Percentiles rank a stretch among this genome's conserved stretches.
These are phyloP conservation scores for Ctenomys sociabilis DNA, from an alignment of 2,113 vertebrate species.

Conservation along the genomic window DNA sequence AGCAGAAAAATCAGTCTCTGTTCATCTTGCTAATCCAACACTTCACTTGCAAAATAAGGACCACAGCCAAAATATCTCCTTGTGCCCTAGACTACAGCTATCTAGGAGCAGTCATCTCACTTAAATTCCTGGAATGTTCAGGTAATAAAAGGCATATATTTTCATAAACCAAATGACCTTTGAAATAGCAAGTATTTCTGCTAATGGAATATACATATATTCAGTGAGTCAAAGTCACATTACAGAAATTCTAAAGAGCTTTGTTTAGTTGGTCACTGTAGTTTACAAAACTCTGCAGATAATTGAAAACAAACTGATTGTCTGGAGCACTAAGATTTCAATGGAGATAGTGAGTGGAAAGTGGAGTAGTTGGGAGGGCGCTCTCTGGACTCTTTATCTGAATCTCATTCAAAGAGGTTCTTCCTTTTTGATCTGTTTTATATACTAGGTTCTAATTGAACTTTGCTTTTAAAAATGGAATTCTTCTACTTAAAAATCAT, in stretches of 20 bases:
- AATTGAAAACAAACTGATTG: background rate
- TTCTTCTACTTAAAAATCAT: background rate
- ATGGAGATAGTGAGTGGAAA: accelerated
- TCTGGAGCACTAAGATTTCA: background rate
- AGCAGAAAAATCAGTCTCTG: background rate
- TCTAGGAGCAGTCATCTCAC: background rate
- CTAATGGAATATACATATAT: background rate
- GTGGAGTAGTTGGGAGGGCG: background rate
- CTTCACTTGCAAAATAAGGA: background rate
- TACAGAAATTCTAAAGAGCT: background rate
- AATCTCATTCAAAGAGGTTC: background rate
- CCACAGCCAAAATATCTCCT: background rate
- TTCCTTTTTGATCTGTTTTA: background rate
- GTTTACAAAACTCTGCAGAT: constrained; percentile 8
- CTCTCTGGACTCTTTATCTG: background rate
- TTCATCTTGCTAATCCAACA: background rate
- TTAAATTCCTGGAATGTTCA: background rate
- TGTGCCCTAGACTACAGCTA: background rate
- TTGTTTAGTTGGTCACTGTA: background rate
- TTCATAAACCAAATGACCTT: constrained; percentile 27
- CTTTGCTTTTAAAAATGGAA: background rate
- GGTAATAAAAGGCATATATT: background rate
- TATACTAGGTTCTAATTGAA: constrained; percentile 5
- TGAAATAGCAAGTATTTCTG: background rate
- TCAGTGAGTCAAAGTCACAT: background rate